These are phyloP conservation scores for Leptinotarsa juncta DNA, from an alignment of 2,888 invertebrate species.

Conservation along the genomic window DNA sequence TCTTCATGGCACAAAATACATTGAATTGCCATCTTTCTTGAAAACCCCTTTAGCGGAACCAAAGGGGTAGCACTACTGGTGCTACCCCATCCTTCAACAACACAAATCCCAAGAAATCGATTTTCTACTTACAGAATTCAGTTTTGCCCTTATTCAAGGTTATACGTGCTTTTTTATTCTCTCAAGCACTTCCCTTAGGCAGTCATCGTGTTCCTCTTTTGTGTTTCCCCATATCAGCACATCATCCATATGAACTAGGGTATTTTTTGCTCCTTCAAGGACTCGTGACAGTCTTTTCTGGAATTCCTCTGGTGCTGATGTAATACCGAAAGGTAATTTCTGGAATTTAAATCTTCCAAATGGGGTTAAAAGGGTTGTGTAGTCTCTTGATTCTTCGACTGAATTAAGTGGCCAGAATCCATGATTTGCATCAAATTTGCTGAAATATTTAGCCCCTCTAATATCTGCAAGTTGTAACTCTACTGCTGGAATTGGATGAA, in stretches of 20 bases:
- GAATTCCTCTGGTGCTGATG: conserved; percentile 1
- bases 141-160: too few relatives aligned
- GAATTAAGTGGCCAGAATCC: conserved; percentile 41
- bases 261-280: not conserved
- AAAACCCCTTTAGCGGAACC: too few relatives aligned
- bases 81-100: too few relatives aligned
- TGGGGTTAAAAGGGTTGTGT: conserved; percentile 29
- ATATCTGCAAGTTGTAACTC: conserved; percentile 24
- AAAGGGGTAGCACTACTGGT: too few relatives aligned
- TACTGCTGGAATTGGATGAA: conserved; percentile 26
- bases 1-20: too few relatives aligned
- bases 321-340: not conserved
- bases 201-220: not conserved
- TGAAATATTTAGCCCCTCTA: conserved; percentile 28
- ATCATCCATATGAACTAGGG: not conserved
- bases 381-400: conserved; percentile 11
- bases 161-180: not conserved
- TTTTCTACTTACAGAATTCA: not conserved
- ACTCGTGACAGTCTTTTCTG: conserved; percentile 3
- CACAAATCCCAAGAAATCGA: too few relatives aligned
- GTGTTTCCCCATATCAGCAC: not conserved
- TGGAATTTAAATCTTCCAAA: conserved; percentile 12
- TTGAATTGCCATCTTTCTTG: too few relatives aligned
- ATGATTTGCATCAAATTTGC: conserved; percentile 28
- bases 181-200: not conserved